Base-by-base conservation (phyloP, 2,113 vertebrate species). In the Aldabrachelys gigantea region DNA sequence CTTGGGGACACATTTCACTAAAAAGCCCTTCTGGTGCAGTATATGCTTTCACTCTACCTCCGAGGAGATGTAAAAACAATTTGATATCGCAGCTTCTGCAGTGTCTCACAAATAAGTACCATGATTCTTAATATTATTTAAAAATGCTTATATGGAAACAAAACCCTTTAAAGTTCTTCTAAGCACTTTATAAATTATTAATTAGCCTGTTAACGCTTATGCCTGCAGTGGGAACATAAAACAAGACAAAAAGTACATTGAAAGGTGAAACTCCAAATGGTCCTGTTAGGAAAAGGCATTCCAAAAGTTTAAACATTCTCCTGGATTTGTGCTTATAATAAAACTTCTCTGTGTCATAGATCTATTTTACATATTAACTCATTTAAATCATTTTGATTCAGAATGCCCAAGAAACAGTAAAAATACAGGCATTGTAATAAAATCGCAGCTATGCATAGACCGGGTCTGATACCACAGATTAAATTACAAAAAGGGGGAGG, bases 151-250 rank as follows among this genome's bases (percentile, higher is more conserved):
- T 38, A 89, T 1, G 29, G 69, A 97, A 95, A 62, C 21, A 93
- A 92, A 97, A 89, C 13, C n/a, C 86, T 82, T 97, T 94, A 57
- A 92, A 95, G 93, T 65, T 91, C 87, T 59, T 96, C 72, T 90
- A 93, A 95, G 83, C 87, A 72, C 52, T 96, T 84, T 59, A 89
- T 96, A 69, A 96, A 96, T 97, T 88, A 95, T 97, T 97, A 97
- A 97, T 96, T 96, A 91, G 22, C 5, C 85, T 91, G 65, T 91
- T 94, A 91, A 91, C 2, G 41, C n/a, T 90, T 95, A 56, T 69
- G 24, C 53, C 88, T 95, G 90, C 80, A 85, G 89, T 17, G 38
- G 38, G 47, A 96, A 84, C 41, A 88, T 62, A 80, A 89, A 96
- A 87, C 35, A 82, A 16, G 21, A n/a, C 59, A 96, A 47, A 38